Base-by-base conservation (phyloP, 2,888 invertebrate species). In the Autographa gamma region DNA sequence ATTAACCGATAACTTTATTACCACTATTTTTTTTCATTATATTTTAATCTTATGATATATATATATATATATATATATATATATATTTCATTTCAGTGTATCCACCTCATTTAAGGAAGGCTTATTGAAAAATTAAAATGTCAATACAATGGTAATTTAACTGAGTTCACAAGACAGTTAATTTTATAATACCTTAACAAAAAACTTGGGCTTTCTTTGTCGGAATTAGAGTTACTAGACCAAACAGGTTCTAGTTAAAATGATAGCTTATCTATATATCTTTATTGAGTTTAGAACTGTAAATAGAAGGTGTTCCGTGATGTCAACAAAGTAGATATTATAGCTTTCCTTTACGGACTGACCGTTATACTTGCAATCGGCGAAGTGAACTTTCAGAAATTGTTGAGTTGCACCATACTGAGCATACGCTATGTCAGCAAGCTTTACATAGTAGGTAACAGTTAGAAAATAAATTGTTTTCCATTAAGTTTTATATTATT, bases 311-410 rank as follows among this genome's bases (percentile, higher is more conserved):
- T 72, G 69, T 69, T 70, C 62, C 64, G 34, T 74, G 69, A 60
- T 74, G 75, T 79, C 79, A 86, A 90, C 89, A 88, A 84, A 86
- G 89, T 88, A 80, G 72, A 79, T 82, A 83, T 88, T 86, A 86
- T 84, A 82, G 78, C 76, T 74, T 78, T 74, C 77, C 77, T 81
- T 82, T 78, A 74, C 81, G 79, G 78, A 83, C 81, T 77, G 82
- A 67, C 83, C 83, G 85, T 86, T 86, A 80, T 68, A 80, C 75
- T 79, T 48, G 68, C 73, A 63, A 74, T 71, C 82, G 54, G 54
- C 19, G 74, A 74, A 82, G 73, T 88, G 85, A 81, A 81, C 74
- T 80, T 83, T 74, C 69, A 72, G 73, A 74, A 78, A 79, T 59
- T 76, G 70, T 78, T 66, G 60, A 32, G 52, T 41, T 18, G 65